phyloP scores from a whole-genome alignment of 2,113 vertebrate genomes.

The Dasyprocta punctata region DNA sequence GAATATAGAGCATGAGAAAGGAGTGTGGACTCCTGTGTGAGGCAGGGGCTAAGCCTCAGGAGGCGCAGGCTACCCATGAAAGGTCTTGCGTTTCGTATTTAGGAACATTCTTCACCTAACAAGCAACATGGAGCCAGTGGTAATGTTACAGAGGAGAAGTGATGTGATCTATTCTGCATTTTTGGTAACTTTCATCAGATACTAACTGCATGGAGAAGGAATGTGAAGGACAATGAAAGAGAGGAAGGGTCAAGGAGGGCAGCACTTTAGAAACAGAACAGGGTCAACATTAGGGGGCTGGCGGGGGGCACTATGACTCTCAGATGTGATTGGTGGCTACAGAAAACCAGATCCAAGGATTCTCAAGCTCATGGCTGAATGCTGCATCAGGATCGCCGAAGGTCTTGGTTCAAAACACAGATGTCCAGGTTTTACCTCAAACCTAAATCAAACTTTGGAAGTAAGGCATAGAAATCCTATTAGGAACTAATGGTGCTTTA shows the following conservation, averaged over 20 bases:
- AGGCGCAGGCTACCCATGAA: not conserved
- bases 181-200: not conserved
- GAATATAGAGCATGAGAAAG: no score
- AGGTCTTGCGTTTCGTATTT: not conserved
- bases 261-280: not conserved
- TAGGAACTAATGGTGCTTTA: not conserved
- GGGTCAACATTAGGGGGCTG: not conserved
- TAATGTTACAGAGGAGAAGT: not conserved
- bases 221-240: not conserved
- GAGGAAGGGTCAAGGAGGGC: not conserved
- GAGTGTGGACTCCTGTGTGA: no score
- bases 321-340: not conserved
- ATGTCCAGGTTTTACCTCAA: not conserved
- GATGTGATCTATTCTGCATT: not conserved
- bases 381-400: not conserved
- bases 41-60: not conserved
- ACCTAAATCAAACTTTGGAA: not conserved
- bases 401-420: not conserved
- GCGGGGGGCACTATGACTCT: not conserved
- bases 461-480: not conserved
- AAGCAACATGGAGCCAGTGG: not conserved
- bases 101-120: not conserved
- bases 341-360: not conserved
- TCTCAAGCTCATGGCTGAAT: not conserved
- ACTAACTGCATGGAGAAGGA: not conserved